phyloP scores from a whole-genome alignment of 1,140 invertebrate genomes.

The Heliconius hermathena region DNA sequence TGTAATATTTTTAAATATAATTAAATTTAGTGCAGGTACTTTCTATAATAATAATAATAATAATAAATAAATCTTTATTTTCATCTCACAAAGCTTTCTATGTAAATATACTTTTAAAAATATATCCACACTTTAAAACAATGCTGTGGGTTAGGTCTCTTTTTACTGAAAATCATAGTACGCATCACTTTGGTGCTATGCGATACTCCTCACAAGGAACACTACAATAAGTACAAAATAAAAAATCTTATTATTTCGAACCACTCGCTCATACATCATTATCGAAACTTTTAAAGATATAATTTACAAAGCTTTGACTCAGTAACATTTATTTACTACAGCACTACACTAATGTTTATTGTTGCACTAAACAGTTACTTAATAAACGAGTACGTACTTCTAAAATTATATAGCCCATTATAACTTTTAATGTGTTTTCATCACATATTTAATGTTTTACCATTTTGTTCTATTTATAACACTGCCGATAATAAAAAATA shows the following conservation, averaged over 20 bases:
- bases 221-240: not conserved
- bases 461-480: slow-evolving; percentile 2
- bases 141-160: not conserved
- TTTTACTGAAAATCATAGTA: no score
- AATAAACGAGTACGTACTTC: slow-evolving; percentile 31
- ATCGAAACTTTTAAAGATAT: slow-evolving; percentile 42
- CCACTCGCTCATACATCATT: slow-evolving; percentile 43
- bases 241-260: slow-evolving; percentile 15
- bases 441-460: slow-evolving; percentile 31
- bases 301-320: slow-evolving; percentile 47
- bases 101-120: not conserved
- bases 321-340: slow-evolving; percentile 43
- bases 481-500: not conserved
- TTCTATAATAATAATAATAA: no score
- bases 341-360: slow-evolving; percentile 44
- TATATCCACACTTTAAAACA: no score
- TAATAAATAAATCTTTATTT: no score
- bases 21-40: no score
- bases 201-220: not conserved
- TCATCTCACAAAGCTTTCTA: no score
- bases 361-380: slow-evolving; percentile 40
- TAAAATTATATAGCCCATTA: slow-evolving; percentile 36
- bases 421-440: slow-evolving; percentile 34
- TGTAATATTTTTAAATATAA: no score
- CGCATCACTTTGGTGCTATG: not conserved